Percentiles rank a stretch among this genome's conserved stretches.
Evolutionary conservation across 2,888 invertebrate genomes (phyloP).

Genomic region (Scaptomyza cyrtandrae): DNA sequence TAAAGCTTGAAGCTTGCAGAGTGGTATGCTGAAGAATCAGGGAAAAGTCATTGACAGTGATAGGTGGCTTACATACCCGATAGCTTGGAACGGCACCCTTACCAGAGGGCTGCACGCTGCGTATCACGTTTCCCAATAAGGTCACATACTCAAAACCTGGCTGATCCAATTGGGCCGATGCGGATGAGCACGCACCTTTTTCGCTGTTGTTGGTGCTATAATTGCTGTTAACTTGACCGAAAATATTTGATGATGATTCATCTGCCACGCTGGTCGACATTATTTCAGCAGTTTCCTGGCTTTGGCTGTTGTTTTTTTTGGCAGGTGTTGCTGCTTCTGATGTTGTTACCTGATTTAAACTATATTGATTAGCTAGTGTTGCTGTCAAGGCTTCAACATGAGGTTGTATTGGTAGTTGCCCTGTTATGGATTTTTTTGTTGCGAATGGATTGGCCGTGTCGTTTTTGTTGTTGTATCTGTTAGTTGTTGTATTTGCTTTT

Average conservation of each 20-base stretch:
- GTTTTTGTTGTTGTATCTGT: slow-evolving; percentile 55
- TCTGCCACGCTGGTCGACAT: slow-evolving; percentile 68
- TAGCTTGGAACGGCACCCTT: slow-evolving; percentile 82
- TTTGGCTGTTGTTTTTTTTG: slow-evolving; percentile 27
- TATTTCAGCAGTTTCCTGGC: slow-evolving; percentile 39
- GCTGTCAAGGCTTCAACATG: slow-evolving; percentile 79
- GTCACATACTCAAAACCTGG: slow-evolving; percentile 83
- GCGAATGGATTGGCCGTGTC: slow-evolving; percentile 48
- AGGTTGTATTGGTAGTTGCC: slow-evolving; percentile 61
- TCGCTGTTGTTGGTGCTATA: slow-evolving; percentile 12
- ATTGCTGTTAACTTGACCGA: slow-evolving; percentile 62
- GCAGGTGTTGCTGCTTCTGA: slow-evolving; percentile 44
- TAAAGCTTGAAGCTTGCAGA: slow-evolving; percentile 2
- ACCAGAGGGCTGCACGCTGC: slow-evolving; percentile 84
- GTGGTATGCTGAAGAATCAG: background rate
- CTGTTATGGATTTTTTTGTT: slow-evolving; percentile 29
- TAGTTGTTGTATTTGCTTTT: slow-evolving; percentile 18
- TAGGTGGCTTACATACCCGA: slow-evolving; percentile 76
- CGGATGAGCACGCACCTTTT: slow-evolving; percentile 41
- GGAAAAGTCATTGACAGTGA: too few species aligned
- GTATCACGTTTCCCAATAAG: slow-evolving; percentile 84
- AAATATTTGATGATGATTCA: slow-evolving; percentile 66
- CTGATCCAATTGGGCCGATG: slow-evolving; percentile 59
- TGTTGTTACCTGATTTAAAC: slow-evolving; percentile 79
- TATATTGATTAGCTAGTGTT: slow-evolving; percentile 82